A percentile compares a stretch with the other conserved stretches of the same genome.
These are phyloP conservation scores for Apaloderma vittatum DNA, from an alignment of 2,113 vertebrate species.

Conservation along the genomic window DNA sequence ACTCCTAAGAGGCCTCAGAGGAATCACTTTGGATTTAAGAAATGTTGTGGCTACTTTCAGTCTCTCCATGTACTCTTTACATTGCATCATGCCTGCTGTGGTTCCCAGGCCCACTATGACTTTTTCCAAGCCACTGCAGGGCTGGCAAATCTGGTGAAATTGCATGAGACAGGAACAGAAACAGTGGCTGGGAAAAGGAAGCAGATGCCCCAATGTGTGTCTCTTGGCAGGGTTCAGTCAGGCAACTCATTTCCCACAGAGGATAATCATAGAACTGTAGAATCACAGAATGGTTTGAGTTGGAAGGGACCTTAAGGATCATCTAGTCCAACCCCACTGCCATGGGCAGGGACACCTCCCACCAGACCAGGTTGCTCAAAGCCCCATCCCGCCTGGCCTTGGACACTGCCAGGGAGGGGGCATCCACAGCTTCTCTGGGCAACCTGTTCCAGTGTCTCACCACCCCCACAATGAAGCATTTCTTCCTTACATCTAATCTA, in stretches of 20 bases:
- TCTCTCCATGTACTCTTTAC: background rate
- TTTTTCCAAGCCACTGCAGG: background rate
- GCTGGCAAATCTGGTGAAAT: background rate
- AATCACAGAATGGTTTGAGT: too few species aligned
- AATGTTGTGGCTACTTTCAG: background rate
- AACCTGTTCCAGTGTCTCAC: too few species aligned
- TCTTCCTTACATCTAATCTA: too few species aligned
- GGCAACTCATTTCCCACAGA: background rate
- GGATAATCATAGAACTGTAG: background rate
- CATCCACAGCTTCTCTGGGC: too few species aligned
- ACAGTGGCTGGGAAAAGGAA: background rate
- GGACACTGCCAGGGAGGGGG: too few species aligned
- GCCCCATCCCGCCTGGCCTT: too few species aligned
- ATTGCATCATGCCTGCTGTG: background rate
- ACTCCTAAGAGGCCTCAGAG: background rate
- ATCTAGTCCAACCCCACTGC: too few species aligned
- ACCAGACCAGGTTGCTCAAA: too few species aligned
- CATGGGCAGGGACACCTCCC: too few species aligned
- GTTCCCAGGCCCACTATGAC: background rate
- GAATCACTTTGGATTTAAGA: background rate
- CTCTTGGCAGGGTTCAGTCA: rapidly evolving
- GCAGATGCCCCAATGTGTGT: rapidly evolving
- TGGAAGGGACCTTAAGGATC: too few species aligned
- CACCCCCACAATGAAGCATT: too few species aligned
- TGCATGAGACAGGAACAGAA: background rate